These are phyloP conservation scores for Lamprotornis superbus DNA, from an alignment of 2,113 vertebrate genomes.

Conservation along the genomic window DNA sequence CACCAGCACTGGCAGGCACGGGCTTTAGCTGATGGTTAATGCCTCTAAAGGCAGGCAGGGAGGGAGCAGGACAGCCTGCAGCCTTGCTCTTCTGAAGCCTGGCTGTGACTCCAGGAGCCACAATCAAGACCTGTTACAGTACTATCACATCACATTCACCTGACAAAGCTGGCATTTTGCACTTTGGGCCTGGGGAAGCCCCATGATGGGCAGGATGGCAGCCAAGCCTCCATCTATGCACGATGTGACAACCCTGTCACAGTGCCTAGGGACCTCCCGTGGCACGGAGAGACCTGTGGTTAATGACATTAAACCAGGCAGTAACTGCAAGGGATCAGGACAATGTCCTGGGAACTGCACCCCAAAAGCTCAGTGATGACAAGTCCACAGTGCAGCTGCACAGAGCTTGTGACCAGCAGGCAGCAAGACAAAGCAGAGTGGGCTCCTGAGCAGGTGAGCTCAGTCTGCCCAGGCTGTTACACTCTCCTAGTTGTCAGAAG, in stretches of 20 bases:
- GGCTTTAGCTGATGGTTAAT: neutral
- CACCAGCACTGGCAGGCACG: neutral
- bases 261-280: neutral
- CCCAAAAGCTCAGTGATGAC: neutral
- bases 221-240: neutral
- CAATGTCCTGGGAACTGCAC: neutral
- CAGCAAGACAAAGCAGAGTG: neutral
- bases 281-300: accelerated
- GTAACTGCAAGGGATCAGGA: neutral
- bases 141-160: neutral
- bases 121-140: neutral
- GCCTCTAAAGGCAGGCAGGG: neutral
- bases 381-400: neutral
- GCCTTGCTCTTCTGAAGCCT: neutral
- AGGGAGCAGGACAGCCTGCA: neutral
- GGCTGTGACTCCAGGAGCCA: neutral
- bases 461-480: neutral
- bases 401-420: neutral
- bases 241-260: neutral
- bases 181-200: neutral
- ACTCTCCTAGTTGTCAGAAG: neutral
- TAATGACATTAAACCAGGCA: neutral
- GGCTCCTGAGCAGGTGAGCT: neutral
- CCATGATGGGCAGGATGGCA: neutral
- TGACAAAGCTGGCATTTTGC: neutral